Evolutionary conservation across 2,888 invertebrate species (phyloP), one percentile per base, ranked within the genome.

Genomic region (Agrochola macilenta): DNA sequence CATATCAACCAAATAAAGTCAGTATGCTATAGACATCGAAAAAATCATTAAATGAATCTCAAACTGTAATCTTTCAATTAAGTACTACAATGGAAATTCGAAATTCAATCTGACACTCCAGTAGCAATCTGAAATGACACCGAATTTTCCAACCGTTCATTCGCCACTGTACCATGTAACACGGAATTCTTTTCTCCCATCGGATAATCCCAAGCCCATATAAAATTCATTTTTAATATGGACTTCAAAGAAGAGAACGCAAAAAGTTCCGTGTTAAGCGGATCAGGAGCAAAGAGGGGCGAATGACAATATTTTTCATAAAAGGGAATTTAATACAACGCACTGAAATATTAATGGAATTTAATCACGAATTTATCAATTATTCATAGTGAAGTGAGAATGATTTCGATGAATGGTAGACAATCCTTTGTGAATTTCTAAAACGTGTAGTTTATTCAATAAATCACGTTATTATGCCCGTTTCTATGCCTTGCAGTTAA

Each of bases 211-310:
- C 63, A 20, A 14, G 57, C 66, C 39, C 68, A 74, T 82, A 73
- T 75, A 78, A 78, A 75, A 85, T 85, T 85, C 58, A 82, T 85
- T 84, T 84, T 85, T 84, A 84, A 85, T 84, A 82, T 75, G 69
- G 20, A 82, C 72, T 73, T 73, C 74, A 81, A 84, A 84, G 74
- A 78, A 70, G 26, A 77, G 63, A 69, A 64, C n/a, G 70, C 30
- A 70, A 61, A 61, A 84, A 61, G 69, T 74, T 71, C 20, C 54
- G 14, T 69, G 35, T 26, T 70, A 85, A 85, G 82, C 74, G 74
- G 85, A 84, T 82, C 60, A 70, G 46, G 20, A 69, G 69, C 39
- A 54, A 11, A 35, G 54, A 64, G 58, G 26, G 20, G 20, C 9
- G 58, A 82, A 69, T 65, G 68, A 74, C 70, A 74, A 60, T 74